A percentile compares a stretch with the other conserved stretches of the same genome.
These are phyloP conservation scores for Stenodema calcarata DNA, from an alignment of 2,888 invertebrate genomes.

Conservation along the genomic window DNA sequence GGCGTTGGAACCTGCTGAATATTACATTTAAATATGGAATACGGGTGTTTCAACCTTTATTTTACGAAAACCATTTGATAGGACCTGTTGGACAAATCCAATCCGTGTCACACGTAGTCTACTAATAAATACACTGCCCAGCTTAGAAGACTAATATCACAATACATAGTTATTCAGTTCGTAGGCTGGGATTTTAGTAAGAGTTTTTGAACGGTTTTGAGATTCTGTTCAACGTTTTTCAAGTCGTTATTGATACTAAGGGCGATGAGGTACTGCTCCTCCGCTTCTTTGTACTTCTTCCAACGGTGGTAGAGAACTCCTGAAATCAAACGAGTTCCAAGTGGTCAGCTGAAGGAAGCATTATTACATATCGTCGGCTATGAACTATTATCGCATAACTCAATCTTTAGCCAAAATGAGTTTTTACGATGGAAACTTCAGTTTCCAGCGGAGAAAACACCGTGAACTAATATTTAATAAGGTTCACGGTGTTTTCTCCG, in stretches of 20 bases:
- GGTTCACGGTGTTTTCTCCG: no score
- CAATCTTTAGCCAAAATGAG: no score
- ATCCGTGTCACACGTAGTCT: not conserved
- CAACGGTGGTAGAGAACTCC: slow-evolving; percentile 93
- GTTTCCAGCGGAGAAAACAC: no score
- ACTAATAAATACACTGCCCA: not conserved
- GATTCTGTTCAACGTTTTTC: slow-evolving; percentile 74
- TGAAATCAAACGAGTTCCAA: no score
- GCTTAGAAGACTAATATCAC: not conserved
- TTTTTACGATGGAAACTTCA: no score
- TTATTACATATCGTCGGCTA: no score
- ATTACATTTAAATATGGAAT: no score
- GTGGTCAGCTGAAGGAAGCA: no score
- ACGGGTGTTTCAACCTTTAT: not conserved
- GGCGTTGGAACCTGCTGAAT: no score
- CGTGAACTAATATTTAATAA: no score
- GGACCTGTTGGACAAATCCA: not conserved
- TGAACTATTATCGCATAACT: no score
- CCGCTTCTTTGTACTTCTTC: slow-evolving; percentile 78
- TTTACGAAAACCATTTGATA: not conserved
- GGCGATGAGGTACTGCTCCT: slow-evolving; percentile 76
- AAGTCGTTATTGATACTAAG: slow-evolving; percentile 74
- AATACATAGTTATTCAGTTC: not conserved
- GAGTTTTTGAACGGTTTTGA: slow-evolving; percentile 64
- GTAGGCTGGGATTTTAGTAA: slow-evolving; percentile 14